phyloP scores from a whole-genome alignment of 2,888 invertebrate species.

The Chloromyia formosa region DNA sequence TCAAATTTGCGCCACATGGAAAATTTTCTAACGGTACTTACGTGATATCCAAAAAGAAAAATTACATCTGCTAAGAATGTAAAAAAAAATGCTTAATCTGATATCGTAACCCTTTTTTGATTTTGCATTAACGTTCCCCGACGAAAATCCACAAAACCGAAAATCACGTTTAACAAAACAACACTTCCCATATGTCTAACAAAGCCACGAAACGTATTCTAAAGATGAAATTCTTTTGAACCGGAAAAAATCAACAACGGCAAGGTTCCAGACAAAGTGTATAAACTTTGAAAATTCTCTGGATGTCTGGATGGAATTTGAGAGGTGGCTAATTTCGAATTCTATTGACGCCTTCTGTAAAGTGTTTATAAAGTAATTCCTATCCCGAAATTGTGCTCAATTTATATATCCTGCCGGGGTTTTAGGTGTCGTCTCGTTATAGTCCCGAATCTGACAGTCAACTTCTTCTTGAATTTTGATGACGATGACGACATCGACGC shows the following conservation, averaged over 20 bases:
- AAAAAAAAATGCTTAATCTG: too few species aligned
- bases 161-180: too few species aligned
- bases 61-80: too few species aligned
- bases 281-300: slow-evolving; percentile 1
- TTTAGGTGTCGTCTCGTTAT: slow-evolving; percentile 14
- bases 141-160: too few species aligned
- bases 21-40: too few species aligned
- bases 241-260: slow-evolving; percentile 22
- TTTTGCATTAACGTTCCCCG: too few species aligned
- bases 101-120: too few species aligned
- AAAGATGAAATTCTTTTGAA: slow-evolving; percentile 19
- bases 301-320: background rate
- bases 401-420: slow-evolving; percentile 38
- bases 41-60: too few species aligned
- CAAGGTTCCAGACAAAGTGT: slow-evolving; percentile 13
- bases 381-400: slow-evolving; percentile 40
- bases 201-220: background rate
- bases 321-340: slow-evolving; percentile 37
- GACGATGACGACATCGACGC: background rate
- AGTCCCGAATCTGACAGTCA: slow-evolving; percentile 30
- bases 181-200: background rate
- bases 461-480: slow-evolving; percentile 42
- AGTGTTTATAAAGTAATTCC: slow-evolving; percentile 44
- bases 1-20: too few species aligned
- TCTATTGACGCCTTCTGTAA: slow-evolving; percentile 31